Evolutionary conservation across 2,888 invertebrate genomes (phyloP).

Genomic region (Tyria jacobaeae): DNA sequence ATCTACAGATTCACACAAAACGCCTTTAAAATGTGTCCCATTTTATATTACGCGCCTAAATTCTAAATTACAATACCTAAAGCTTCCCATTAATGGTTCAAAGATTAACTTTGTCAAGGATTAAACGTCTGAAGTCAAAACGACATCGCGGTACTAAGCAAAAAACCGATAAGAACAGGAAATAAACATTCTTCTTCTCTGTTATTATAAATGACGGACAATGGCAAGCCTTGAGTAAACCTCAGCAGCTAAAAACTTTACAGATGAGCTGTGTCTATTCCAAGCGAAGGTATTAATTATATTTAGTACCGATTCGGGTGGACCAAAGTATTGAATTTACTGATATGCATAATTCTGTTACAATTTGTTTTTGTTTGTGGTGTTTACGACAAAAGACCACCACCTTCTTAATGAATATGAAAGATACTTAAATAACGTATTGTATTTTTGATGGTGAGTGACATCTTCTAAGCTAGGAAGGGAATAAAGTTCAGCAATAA

Average conservation of each 20-base stretch:
- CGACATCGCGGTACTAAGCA: background rate
- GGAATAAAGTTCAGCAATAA: too few species aligned
- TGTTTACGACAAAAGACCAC: background rate
- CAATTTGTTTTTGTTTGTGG: background rate
- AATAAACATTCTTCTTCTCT: conserved; percentile 54
- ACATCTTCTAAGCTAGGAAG: too few species aligned
- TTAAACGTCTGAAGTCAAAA: conserved; percentile 9
- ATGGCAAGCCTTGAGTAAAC: conserved; percentile 43
- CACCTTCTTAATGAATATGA: too few species aligned
- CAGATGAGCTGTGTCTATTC: conserved; percentile 51
- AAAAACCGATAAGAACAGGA: conserved; percentile 42
- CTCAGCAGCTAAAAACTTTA: conserved; percentile 69
- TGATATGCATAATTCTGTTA: conserved; percentile 7
- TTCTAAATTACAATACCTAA: background rate
- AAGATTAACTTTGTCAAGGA: background rate
- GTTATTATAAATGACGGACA: conserved; percentile 43
- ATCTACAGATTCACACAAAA: background rate
- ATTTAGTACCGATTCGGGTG: conserved; percentile 22
- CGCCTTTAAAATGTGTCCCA: background rate
- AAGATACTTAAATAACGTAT: too few species aligned
- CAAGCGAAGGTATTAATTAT: conserved; percentile 42
- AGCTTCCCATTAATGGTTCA: background rate
- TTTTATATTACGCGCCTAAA: background rate
- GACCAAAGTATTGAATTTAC: conserved; percentile 36
- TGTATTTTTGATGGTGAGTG: too few species aligned